These are phyloP conservation scores for Baronia brevicornis DNA, from an alignment of 2,888 invertebrate genomes.

Conservation along the genomic window DNA sequence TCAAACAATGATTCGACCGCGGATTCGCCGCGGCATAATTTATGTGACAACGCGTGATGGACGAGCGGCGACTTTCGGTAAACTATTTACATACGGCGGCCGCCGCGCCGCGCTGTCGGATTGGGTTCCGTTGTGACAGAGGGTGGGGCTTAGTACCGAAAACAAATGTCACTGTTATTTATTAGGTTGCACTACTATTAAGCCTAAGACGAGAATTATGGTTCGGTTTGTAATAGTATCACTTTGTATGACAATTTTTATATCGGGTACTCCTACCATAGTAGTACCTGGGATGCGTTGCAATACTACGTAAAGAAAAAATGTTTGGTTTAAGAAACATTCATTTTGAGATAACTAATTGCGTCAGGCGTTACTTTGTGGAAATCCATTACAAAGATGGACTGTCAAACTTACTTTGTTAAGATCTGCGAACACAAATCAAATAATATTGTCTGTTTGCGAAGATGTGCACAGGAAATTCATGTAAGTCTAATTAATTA, in stretches of 20 bases:
- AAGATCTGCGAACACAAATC: too few relatives aligned
- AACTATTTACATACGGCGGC: conserved; percentile 75
- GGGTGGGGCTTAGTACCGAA: conserved; percentile 74
- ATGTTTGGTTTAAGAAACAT: too few relatives aligned
- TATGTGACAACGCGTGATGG: conserved; percentile 76
- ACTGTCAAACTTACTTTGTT: too few relatives aligned
- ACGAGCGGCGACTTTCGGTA: conserved; percentile 75
- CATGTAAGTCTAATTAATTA: too few relatives aligned
- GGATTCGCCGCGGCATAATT: conserved; percentile 76
- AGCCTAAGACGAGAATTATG: conserved; percentile 55
- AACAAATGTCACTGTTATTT: conserved; percentile 75
- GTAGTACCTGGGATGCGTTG: too few relatives aligned
- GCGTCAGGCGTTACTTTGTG: too few relatives aligned
- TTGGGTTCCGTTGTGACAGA: conserved; percentile 72
- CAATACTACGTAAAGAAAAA: too few relatives aligned
- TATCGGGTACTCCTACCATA: too few relatives aligned
- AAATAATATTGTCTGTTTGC: too few relatives aligned
- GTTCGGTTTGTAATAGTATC: conserved; percentile 6
- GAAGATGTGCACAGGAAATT: too few relatives aligned
- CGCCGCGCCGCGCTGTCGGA: conserved; percentile 68
- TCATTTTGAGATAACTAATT: too few relatives aligned
- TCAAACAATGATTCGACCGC: conserved; percentile 76
- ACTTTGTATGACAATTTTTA: conserved; percentile 4
- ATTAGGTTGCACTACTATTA: conserved; percentile 68
- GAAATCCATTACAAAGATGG: too few relatives aligned